A percentile compares a stretch with the other conserved stretches of the same genome.
These are phyloP conservation scores for Conus canariensis DNA, from an alignment of 2,888 invertebrate species.

Conservation along the genomic window DNA sequence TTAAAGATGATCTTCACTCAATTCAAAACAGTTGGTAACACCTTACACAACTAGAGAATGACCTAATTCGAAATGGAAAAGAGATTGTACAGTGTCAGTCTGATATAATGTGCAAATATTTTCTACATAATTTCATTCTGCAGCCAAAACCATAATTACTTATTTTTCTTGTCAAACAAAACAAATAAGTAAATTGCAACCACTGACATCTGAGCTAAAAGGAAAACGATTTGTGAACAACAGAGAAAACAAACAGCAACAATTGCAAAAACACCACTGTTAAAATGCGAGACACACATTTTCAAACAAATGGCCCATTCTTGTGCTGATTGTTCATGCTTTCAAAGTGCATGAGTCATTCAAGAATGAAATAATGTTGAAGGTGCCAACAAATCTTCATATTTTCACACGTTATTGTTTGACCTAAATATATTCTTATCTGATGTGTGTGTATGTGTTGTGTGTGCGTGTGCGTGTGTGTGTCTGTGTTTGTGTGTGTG, in stretches of 20 bases:
- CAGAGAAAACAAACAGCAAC: too few relatives aligned
- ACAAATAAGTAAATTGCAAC: not conserved
- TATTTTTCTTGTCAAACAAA: not conserved
- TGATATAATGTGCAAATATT: too few relatives aligned
- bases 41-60: not conserved
- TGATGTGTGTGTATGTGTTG: not conserved
- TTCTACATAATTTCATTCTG: too few relatives aligned
- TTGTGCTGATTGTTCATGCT: too few relatives aligned
- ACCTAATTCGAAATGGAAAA: not conserved
- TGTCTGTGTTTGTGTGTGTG: not conserved
- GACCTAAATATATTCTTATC: not conserved
- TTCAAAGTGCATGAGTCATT: not conserved
- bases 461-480: constrained; percentile 10
- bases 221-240: too few relatives aligned
- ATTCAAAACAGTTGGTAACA: not conserved
- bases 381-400: not conserved
- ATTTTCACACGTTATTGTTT: not conserved
- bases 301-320: too few relatives aligned
- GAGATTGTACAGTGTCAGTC: too few relatives aligned
- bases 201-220: too few relatives aligned
- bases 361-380: not conserved
- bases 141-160: not conserved
- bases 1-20: not conserved
- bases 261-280: not conserved
- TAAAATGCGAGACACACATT: too few relatives aligned